Evolutionary conservation across 2,888 invertebrate genomes (phyloP).

Genomic region (Stenodema calcarata): DNA sequence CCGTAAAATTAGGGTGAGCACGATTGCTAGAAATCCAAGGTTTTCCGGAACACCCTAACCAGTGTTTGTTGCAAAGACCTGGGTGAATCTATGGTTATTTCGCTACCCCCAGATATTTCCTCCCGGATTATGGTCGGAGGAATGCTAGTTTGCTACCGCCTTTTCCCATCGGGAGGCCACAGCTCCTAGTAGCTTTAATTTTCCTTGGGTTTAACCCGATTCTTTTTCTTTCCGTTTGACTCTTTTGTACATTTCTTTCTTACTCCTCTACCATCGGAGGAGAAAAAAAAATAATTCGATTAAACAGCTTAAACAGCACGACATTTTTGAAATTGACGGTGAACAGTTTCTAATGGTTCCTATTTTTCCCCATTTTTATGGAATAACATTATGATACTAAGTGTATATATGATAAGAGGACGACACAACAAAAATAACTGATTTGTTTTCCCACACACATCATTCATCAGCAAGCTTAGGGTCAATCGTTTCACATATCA

Average conservation of each 20-base stretch:
- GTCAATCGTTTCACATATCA: no score
- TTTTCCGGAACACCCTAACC: background rate
- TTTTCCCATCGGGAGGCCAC: background rate
- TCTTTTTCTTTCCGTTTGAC: background rate
- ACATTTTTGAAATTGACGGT: no score
- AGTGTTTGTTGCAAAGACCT: background rate
- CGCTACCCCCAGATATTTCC: background rate
- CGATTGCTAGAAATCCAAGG: background rate
- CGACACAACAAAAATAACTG: no score
- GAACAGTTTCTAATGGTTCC: no score
- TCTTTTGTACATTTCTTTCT: no score
- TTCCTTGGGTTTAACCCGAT: background rate
- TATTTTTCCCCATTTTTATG: no score
- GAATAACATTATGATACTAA: no score
- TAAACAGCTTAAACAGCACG: no score
- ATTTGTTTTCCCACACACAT: no score
- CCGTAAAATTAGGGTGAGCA: slow-evolving; percentile 2
- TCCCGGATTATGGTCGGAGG: background rate
- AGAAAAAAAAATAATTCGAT: no score
- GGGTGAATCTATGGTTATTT: slow-evolving; percentile 5
- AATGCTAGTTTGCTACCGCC: background rate
- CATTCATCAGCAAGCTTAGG: no score
- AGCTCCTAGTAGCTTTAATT: background rate
- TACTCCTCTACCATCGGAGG: background rate
- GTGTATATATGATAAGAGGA: no score